Evolutionary conservation across 2,888 invertebrate species (phyloP).

Genomic region (Lasioglossum morio): DNA sequence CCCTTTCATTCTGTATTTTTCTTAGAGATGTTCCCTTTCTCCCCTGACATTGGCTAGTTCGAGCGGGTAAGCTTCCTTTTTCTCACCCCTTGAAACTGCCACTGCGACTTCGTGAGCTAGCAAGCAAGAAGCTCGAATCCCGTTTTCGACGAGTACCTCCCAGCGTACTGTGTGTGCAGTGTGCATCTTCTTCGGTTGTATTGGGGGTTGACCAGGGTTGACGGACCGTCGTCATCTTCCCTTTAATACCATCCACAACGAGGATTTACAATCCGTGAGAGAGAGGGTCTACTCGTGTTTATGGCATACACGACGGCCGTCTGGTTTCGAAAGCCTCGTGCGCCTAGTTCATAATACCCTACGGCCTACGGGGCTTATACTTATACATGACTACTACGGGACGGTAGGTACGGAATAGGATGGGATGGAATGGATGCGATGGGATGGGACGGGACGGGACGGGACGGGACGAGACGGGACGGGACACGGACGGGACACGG

Average conservation of each 20-base stretch:
- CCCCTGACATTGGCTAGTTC: conserved; percentile 42
- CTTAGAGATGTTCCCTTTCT: conserved; percentile 33
- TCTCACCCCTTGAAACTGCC: conserved; percentile 51
- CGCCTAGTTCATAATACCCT: conserved; percentile 60
- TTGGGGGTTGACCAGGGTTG: conserved; percentile 73
- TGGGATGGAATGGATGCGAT: not conserved
- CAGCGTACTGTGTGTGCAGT: conserved; percentile 13
- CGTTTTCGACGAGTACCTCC: conserved; percentile 51
- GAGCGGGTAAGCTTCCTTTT: conserved; percentile 49
- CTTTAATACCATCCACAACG: conserved; percentile 71
- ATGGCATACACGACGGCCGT: conserved; percentile 51
- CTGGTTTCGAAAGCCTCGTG: conserved; percentile 53
- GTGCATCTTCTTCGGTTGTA: conserved; percentile 40
- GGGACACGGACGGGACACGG: not conserved
- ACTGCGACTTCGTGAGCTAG: not conserved
- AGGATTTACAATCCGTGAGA: conserved; percentile 54
- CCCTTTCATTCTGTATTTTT: conserved; percentile 58
- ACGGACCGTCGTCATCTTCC: conserved; percentile 62
- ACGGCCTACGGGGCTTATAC: conserved; percentile 47
- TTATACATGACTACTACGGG: conserved; percentile 46
- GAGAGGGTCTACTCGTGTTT: conserved; percentile 50
- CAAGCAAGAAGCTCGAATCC: conserved; percentile 54
- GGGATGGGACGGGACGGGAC: not conserved
- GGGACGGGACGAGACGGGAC: too few species aligned
- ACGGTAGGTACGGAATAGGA: not conserved